phyloP scores from a whole-genome alignment of 2,888 invertebrate species.

The Tetragnatha montana region DNA sequence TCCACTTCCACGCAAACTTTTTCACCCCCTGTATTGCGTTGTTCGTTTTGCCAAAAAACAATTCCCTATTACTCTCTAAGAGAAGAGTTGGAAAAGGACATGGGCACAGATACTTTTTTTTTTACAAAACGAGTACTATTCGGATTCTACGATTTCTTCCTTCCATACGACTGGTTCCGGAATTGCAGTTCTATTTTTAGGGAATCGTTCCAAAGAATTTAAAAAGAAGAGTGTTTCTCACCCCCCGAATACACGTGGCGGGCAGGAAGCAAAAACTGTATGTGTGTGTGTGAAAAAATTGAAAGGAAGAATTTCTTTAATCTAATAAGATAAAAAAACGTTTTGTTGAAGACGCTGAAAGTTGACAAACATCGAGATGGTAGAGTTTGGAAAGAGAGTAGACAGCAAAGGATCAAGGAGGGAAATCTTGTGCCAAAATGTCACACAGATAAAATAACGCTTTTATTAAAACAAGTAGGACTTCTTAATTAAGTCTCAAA shows the following conservation, averaged over 20 bases:
- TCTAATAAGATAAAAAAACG: not conserved
- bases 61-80: not conserved
- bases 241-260: not conserved
- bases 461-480: too few species aligned
- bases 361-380: too few species aligned
- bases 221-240: slow-evolving; percentile 21
- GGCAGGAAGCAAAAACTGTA: not conserved
- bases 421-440: too few species aligned
- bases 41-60: slow-evolving; percentile 24
- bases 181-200: slow-evolving; percentile 15
- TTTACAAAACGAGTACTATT: not conserved
- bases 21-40: not conserved
- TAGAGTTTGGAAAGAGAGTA: too few species aligned
- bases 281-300: not conserved
- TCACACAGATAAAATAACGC: too few species aligned
- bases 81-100: not conserved
- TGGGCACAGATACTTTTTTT: slow-evolving; percentile 18
- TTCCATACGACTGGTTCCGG: slow-evolving; percentile 34
- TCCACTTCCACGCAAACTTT: not conserved
- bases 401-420: too few species aligned
- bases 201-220: slow-evolving; percentile 28
- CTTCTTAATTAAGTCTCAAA: too few species aligned
- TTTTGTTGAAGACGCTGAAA: not conserved
- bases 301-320: not conserved
- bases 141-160: slow-evolving; percentile 31